A percentile compares a stretch with the other conserved stretches of the same genome.
phyloP scores from a whole-genome alignment of 30 jellyfish, hydroid and myxozoan species.

The Hydractinia symbiolongicarpus region DNA sequence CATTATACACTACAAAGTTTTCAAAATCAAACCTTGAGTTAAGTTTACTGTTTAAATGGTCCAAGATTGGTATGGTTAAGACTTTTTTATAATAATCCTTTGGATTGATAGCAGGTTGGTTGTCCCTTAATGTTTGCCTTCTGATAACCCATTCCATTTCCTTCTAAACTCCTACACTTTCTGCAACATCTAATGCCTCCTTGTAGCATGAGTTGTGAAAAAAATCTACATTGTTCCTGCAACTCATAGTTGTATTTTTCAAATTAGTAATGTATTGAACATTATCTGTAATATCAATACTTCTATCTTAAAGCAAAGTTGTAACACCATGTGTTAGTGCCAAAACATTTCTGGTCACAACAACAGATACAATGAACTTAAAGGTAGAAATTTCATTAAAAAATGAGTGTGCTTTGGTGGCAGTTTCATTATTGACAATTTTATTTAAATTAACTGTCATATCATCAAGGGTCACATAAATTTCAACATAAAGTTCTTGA shows the following conservation, averaged over 20 bases:
- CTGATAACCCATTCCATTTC: background rate
- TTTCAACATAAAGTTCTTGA: constrained; percentile 15
- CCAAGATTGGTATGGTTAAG: background rate
- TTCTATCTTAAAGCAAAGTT: background rate
- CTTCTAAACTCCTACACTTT: background rate
- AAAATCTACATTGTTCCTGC: background rate
- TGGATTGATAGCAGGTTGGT: background rate
- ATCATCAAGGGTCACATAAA: constrained; percentile 35
- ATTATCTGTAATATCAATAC: constrained; percentile 5
- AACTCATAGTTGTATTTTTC: background rate
- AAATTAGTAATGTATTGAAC: background rate
- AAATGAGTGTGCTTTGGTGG: background rate
- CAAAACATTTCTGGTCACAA: background rate
- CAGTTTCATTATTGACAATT: background rate
- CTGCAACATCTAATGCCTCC: background rate
- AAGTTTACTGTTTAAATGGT: background rate
- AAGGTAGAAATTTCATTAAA: background rate
- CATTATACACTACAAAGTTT: background rate
- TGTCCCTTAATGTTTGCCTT: background rate
- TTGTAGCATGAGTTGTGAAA: background rate
- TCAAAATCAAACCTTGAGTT: background rate
- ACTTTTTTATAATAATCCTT: background rate
- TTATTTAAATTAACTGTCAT: constrained; percentile 28
- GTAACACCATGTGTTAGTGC: background rate
- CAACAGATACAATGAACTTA: background rate